phyloP scores from a whole-genome alignment of 2,888 invertebrate genomes.

The Rotaria socialis region DNA sequence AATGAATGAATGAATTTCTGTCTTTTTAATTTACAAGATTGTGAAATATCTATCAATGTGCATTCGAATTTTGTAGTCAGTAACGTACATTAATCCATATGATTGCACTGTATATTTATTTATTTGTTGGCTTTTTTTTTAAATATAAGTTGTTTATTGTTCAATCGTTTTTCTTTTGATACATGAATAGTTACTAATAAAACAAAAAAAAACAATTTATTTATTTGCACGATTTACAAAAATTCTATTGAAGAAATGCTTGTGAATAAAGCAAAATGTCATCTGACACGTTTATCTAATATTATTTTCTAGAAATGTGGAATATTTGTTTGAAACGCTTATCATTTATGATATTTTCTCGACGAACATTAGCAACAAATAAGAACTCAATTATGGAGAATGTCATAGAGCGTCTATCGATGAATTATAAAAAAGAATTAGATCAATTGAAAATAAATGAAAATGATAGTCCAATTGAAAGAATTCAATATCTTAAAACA shows the following conservation, averaged over 20 bases:
- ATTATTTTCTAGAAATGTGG: conserved; percentile 14
- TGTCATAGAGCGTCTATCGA: neutral
- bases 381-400: neutral
- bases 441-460: conserved; percentile 19
- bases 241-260: no score
- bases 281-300: neutral
- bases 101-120: neutral
- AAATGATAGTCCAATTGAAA: neutral
- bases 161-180: neutral
- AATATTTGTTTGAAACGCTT: conserved; percentile 13
- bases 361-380: neutral
- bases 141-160: neutral
- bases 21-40: neutral
- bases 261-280: no score
- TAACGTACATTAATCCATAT: neutral
- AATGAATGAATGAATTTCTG: no score
- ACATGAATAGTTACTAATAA: neutral
- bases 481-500: conserved; percentile 14
- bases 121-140: neutral
- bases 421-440: conserved; percentile 11
- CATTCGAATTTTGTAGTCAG: neutral
- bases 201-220: neutral
- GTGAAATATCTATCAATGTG: neutral
- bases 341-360: neutral
- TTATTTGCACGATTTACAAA: neutral